Evolutionary conservation across 2,888 invertebrate genomes (phyloP).

Genomic region (Margaritifera margaritifera): DNA sequence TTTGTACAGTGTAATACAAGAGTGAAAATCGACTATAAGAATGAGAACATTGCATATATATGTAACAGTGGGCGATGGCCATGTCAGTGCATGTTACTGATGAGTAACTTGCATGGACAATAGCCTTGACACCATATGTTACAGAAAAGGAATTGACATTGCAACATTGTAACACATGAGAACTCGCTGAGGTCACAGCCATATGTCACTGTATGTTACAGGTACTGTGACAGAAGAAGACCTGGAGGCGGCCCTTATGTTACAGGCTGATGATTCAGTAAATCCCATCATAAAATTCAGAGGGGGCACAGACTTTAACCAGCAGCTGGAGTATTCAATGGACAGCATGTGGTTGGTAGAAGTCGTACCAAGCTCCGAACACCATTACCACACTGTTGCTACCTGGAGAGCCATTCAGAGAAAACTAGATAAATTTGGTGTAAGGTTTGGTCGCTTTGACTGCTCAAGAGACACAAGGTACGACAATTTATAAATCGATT

Average conservation of each 20-base stretch:
- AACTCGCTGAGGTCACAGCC: too few relatives aligned
- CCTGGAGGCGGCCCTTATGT: slow-evolving; percentile 47
- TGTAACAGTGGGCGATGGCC: too few relatives aligned
- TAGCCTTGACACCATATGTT: too few relatives aligned
- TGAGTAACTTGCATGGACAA: too few relatives aligned
- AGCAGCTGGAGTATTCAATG: slow-evolving; percentile 75
- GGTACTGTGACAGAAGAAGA: slow-evolving; percentile 69
- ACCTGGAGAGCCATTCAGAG: slow-evolving; percentile 73
- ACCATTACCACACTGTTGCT: slow-evolving; percentile 31
- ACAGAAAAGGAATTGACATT: too few relatives aligned
- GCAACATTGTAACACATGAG: too few relatives aligned
- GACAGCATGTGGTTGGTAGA: slow-evolving; percentile 77
- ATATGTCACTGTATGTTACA: slow-evolving; percentile 23
- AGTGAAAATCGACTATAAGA: too few relatives aligned
- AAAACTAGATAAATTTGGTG: slow-evolving; percentile 74
- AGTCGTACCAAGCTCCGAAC: slow-evolving; percentile 65
- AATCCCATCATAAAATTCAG: slow-evolving; percentile 68
- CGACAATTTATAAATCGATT: too few relatives aligned
- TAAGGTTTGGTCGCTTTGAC: slow-evolving; percentile 74
- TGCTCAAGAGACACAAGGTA: slow-evolving; percentile 74
- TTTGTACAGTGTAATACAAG: too few relatives aligned
- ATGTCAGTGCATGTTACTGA: too few relatives aligned
- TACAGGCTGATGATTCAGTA: slow-evolving; percentile 32
- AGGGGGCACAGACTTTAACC: slow-evolving; percentile 72
- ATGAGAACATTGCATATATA: too few relatives aligned